These are phyloP conservation scores for Poliocrania exsul DNA, from an alignment of 2,797 vertebrate genomes.

Conservation along the genomic window DNA sequence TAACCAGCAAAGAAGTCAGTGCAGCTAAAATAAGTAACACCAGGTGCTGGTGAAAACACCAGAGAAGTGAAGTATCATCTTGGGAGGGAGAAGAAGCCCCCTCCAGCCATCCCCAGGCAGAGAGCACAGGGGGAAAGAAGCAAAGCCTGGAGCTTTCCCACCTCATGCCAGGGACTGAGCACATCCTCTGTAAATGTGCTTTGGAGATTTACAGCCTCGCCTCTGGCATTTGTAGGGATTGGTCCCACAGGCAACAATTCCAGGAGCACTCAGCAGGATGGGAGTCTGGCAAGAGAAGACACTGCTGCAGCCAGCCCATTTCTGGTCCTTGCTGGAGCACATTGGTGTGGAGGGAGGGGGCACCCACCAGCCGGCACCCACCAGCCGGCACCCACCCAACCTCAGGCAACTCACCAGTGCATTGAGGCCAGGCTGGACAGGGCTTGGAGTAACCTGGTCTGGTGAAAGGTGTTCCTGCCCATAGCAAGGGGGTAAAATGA, in stretches of 20 bases:
- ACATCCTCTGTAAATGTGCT: not conserved
- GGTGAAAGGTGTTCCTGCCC: not conserved
- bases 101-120: no score
- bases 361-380: not conserved
- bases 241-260: not conserved
- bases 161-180: not conserved
- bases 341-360: not conserved
- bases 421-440: not conserved
- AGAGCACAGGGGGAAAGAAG: not conserved
- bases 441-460: fast-evolving
- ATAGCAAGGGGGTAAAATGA: not conserved
- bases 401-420: fast-evolving
- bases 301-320: not conserved
- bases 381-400: fast-evolving
- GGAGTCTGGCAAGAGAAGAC: not conserved
- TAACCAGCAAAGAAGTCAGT: conserved; percentile 8
- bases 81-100: not conserved
- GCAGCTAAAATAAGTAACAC: conserved; percentile 30
- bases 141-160: not conserved
- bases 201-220: not conserved
- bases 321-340: not conserved
- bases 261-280: not conserved
- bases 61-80: not conserved
- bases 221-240: not conserved
- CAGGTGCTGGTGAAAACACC: not conserved